Base-by-base conservation (phyloP, 2,888 invertebrate species). In the Crepidodera aurea region DNA sequence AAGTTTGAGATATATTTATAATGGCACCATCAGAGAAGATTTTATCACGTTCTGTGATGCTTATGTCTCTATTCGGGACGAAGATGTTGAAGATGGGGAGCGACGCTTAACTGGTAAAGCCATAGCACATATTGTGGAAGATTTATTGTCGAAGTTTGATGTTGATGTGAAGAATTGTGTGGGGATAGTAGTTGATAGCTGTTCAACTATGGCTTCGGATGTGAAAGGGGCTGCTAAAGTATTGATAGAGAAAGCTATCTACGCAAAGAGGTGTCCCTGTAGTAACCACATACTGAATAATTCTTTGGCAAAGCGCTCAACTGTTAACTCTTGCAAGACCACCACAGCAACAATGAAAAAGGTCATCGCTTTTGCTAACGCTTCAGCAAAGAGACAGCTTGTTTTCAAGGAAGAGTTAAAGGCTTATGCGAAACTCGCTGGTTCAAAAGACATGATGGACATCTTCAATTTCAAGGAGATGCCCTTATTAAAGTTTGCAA, bases 171-270 rank as follows among this genome's bases (percentile, higher is more conserved):
- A 25, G 25, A 34, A 18, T 12, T 29, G 34, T 16, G 18, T 51
- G 12, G 51, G 51, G 16, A 51, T 37, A 12, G 72, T 72, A 34
- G 73, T 71, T 53, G 74, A 75, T 50, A 71, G 67, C 59, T 76
- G 74, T 64, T 69, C 70, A 19, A 72, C 73, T 27, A 75, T 75
- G 73, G 61, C 68, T 12, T 71, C 71, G 34, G 72, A 75, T 32
- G 39, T 61, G 42, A 73, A 73, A 63, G 74, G 74, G 29, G 73
- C 74, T 8, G 72, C 73, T 25, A 55, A 65, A 18, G 69, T 72
- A 68, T 50, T 75, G 48, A 48, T 27, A n/a, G 27, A 48, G 27
- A 48, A 12, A 13, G 48, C 48, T 12, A 48, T 27, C 51, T 51
- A 32, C 69, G 70, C 66, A 60, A 64, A 65, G 58, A 69, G 71